Evolutionary conservation across 2,888 invertebrate species (phyloP).

Genomic region (Oscheius myriophilus): DNA sequence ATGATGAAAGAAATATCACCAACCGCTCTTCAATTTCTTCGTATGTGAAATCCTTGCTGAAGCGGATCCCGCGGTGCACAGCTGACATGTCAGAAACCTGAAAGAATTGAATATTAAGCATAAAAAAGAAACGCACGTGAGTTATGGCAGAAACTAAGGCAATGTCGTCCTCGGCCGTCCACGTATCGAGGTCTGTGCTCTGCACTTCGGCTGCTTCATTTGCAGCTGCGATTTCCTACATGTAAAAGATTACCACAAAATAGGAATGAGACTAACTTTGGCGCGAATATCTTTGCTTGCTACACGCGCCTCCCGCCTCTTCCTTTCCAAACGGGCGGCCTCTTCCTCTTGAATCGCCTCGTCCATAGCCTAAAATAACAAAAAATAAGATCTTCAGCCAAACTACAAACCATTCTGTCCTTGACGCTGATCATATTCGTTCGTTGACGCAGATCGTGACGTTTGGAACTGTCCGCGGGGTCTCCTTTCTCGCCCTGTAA

Average conservation of each 20-base stretch:
- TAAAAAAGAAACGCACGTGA: slow-evolving; percentile 77
- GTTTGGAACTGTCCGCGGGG: slow-evolving; percentile 2
- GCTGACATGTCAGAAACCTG: slow-evolving; percentile 77
- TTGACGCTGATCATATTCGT: slow-evolving; percentile 25
- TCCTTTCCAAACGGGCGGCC: slow-evolving; percentile 21
- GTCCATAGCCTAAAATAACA: slow-evolving; percentile 29
- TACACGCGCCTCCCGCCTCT: slow-evolving; percentile 24
- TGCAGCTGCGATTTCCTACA: slow-evolving; percentile 33
- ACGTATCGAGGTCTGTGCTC: slow-evolving; percentile 79
- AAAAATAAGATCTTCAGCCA: too few relatives aligned
- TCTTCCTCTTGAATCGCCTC: slow-evolving; percentile 29
- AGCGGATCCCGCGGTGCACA: slow-evolving; percentile 90
- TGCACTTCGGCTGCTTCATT: slow-evolving; percentile 32
- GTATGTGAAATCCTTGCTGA: slow-evolving; percentile 91
- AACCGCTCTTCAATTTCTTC: slow-evolving; percentile 89
- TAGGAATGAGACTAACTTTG: slow-evolving; percentile 16
- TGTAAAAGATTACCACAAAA: neutral
- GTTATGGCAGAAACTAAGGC: slow-evolving; percentile 91
- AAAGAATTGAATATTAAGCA: neutral
- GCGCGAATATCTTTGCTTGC: slow-evolving; percentile 36
- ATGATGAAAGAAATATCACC: neutral
- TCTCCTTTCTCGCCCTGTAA: neutral
- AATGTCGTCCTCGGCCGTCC: slow-evolving; percentile 97
- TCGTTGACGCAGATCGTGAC: slow-evolving; percentile 19
- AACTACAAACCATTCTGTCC: slow-evolving; percentile 17